These are phyloP conservation scores for Polypterus senegalus DNA, from an alignment of 2,113 vertebrate genomes.

Conservation along the genomic window DNA sequence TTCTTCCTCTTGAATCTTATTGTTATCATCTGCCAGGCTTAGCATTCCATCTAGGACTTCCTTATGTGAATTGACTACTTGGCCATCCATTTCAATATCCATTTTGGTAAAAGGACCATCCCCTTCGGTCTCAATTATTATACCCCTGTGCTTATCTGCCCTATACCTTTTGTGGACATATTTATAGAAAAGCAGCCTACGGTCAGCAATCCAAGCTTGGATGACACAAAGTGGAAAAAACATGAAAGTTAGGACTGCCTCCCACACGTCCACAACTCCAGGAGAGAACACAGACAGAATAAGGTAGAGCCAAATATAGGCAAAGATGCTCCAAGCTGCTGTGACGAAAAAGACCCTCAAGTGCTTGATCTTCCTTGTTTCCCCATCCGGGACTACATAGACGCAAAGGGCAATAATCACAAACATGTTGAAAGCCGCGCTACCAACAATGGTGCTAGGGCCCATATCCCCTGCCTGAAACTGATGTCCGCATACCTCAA, in stretches of 20 bases:
- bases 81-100: constrained; percentile 64
- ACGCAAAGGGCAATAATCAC: constrained; percentile 69
- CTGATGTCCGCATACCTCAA: constrained; percentile 62
- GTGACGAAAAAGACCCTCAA: constrained; percentile 69
- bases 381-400: constrained; percentile 62
- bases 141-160: constrained; percentile 53
- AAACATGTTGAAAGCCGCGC: constrained; percentile 75
- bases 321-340: constrained; percentile 64
- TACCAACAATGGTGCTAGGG: constrained; percentile 69
- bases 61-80: constrained; percentile 49
- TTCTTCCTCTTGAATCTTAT: constrained; percentile 49
- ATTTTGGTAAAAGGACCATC: constrained; percentile 57
- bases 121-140: constrained; percentile 64
- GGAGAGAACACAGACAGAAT: constrained; percentile 63
- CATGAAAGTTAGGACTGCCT: constrained; percentile 63
- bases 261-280: constrained; percentile 61
- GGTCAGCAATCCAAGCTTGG: constrained; percentile 68
- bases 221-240: constrained; percentile 68
- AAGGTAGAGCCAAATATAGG: constrained; percentile 71
- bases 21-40: constrained; percentile 43
- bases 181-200: constrained; percentile 65
- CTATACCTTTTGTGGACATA: constrained; percentile 65
- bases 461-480: constrained; percentile 62
- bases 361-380: constrained; percentile 61
- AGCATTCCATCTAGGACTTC: constrained; percentile 53